Evolutionary conservation across 92 coral and sea anemone genomes (phyloP), one percentile per base, ranked within the genome.

Genomic region (Bergia puertoricense): DNA sequence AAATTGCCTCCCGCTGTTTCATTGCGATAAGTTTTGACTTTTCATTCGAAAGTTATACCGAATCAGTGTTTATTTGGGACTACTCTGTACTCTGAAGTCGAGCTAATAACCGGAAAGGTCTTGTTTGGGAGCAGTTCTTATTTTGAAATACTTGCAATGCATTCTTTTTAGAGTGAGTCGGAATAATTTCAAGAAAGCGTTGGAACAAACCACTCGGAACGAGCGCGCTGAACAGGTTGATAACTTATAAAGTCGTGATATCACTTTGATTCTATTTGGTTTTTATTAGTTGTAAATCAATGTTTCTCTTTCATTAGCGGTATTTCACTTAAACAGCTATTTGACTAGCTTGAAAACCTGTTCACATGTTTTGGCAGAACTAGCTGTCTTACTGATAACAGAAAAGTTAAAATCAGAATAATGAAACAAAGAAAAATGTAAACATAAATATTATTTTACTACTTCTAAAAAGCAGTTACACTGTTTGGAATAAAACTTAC

Each of bases 1-100:
- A 84, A 84, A 69, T 36, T 18, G 45, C 78, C 87, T 79, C 87
- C 87, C 56, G 66, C 13, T 5, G 87, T 71, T 84, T 46, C 9
- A 76, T 76, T 39, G 65, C 79, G 38, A 84, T 10, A 22, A 66
- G 23, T 30, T 41, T 46, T 6, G 23, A 20, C 54, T 84, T 45
- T 23, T 80, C 48, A 45, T 10, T 69, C 38, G 45, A 45, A 23
- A 82, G 14, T 18, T 45, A 36, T 2, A 5, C 7, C 20, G 2
- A 39, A 54, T 40, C 4, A 41, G n/a, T 30, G 69, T 62, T 18
- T 22, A 62, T 20, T 62, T 20, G 16, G 10, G 2, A 10, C 59
- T 54, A 1, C 59, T 2, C n/a, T 20, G 2, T 20, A 48, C 5
- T 4, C 54, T 48, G 54, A 48, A 54, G 59, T 13, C 3, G 59